These are phyloP conservation scores for Nasonia oneida DNA, from an alignment of 2,888 invertebrate genomes.

Conservation along the genomic window DNA sequence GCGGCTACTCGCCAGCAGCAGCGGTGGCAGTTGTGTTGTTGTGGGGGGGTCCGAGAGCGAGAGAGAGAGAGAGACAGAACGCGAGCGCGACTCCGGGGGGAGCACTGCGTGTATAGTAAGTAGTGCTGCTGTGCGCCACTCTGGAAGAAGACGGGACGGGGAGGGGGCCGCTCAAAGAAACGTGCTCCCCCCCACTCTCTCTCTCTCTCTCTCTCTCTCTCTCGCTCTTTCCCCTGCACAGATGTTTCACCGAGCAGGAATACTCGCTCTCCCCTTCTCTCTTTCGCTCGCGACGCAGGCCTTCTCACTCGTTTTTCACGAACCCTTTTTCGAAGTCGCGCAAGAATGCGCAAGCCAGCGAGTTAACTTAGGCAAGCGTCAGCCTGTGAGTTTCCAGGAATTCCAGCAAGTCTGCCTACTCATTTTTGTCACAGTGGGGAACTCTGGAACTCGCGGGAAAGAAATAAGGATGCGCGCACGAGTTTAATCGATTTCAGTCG, in stretches of 20 bases:
- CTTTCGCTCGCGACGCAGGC: background rate
- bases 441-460: too few relatives aligned
- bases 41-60: conserved; percentile 55
- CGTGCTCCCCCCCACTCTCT: background rate
- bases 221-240: background rate
- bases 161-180: conserved; percentile 25
- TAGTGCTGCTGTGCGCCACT: background rate
- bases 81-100: background rate
- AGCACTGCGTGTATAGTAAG: background rate
- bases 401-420: too few relatives aligned
- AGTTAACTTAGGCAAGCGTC: background rate
- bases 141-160: conserved; percentile 20
- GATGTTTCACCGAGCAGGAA: background rate
- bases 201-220: background rate
- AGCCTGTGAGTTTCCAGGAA: too few relatives aligned
- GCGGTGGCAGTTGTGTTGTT: conserved; percentile 64
- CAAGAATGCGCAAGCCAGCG: background rate
- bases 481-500: too few relatives aligned
- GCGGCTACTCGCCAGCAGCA: conserved; percentile 10
- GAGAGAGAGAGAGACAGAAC: background rate
- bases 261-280: background rate
- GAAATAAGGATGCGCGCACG: too few relatives aligned
- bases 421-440: too few relatives aligned
- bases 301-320: background rate
- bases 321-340: background rate